A percentile compares a stretch with the other conserved stretches of the same genome.
Conservation (phyloP, 1,140 invertebrate species). For the Nomia melanderi region DNA sequence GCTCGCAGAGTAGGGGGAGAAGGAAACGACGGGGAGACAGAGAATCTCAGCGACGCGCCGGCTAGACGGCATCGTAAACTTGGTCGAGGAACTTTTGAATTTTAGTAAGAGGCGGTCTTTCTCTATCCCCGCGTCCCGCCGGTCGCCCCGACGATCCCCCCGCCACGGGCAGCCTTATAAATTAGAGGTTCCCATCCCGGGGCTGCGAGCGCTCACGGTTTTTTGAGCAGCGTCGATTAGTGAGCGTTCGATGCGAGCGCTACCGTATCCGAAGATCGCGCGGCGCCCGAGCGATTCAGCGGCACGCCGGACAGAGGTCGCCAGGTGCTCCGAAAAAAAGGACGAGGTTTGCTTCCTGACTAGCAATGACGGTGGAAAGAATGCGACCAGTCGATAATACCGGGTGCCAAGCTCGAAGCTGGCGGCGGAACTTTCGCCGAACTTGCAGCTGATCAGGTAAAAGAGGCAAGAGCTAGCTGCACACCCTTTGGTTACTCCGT, state of each 20-base stretch:
- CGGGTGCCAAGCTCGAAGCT: conserved; percentile 20
- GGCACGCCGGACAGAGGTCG: conserved; percentile 58
- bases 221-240: conserved; percentile 44
- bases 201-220: conserved; percentile 17
- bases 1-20: too few relatives aligned
- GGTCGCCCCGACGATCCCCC: conserved; percentile 38
- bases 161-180: too few relatives aligned
- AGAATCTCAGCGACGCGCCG: conserved; percentile 72
- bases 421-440: conserved; percentile 13
- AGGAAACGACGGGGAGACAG: conserved; percentile 30
- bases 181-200: conserved; percentile 68
- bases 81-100: conserved; percentile 76
- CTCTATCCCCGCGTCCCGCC: conserved; percentile 19
- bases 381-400: conserved; percentile 47
- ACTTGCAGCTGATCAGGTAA: not conserved
- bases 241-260: conserved; percentile 6
- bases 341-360: conserved; percentile 38
- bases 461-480: not conserved
- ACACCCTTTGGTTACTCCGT: too few relatives aligned
- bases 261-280: conserved; percentile 50
- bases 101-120: conserved; percentile 69
- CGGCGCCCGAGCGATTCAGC: conserved; percentile 42
- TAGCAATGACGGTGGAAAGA: conserved; percentile 22
- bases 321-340: conserved; percentile 49
- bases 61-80: conserved; percentile 78